Evolutionary conservation across 1,140 invertebrate genomes (phyloP).

Genomic region (Brachionus rubens): DNA sequence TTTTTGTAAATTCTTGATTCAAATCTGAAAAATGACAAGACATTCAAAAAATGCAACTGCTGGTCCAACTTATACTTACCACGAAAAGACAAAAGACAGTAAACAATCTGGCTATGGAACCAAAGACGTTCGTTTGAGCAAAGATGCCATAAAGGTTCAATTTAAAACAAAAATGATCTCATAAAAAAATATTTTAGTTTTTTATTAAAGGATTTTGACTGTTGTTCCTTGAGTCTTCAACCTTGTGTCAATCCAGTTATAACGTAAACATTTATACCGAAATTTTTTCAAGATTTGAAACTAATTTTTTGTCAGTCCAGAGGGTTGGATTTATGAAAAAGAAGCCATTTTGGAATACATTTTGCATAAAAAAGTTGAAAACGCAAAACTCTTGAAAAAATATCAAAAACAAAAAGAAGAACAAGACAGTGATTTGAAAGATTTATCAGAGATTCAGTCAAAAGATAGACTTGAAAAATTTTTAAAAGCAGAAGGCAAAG

Average conservation of each 20-base stretch:
- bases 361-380: constrained; percentile 88
- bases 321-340: constrained; percentile 94
- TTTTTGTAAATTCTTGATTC: not conserved
- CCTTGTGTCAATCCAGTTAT: constrained; percentile 84
- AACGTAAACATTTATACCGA: constrained; percentile 64
- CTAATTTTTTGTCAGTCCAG: constrained; percentile 65
- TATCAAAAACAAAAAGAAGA: constrained; percentile 75
- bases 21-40: constrained; percentile 64
- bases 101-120: constrained; percentile 75
- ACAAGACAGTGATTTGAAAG: constrained; percentile 65
- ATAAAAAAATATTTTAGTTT: constrained; percentile 46
- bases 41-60: constrained; percentile 97
- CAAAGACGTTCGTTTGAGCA: constrained; percentile 71
- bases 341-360: constrained; percentile 95
- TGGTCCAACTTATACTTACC: constrained; percentile 94
- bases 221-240: constrained; percentile 91
- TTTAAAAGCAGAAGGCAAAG: constrained; percentile 67
- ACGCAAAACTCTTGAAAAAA: constrained; percentile 81
- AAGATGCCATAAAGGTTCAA: constrained; percentile 80
- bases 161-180: not conserved
- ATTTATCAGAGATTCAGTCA: constrained; percentile 70
- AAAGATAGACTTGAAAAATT: constrained; percentile 72
- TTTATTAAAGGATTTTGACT: constrained; percentile 76
- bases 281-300: not conserved
- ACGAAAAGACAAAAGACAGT: constrained; percentile 94